Conservation (phyloP, 2,113 vertebrate genomes). For the Muntiacus reevesi region DNA sequence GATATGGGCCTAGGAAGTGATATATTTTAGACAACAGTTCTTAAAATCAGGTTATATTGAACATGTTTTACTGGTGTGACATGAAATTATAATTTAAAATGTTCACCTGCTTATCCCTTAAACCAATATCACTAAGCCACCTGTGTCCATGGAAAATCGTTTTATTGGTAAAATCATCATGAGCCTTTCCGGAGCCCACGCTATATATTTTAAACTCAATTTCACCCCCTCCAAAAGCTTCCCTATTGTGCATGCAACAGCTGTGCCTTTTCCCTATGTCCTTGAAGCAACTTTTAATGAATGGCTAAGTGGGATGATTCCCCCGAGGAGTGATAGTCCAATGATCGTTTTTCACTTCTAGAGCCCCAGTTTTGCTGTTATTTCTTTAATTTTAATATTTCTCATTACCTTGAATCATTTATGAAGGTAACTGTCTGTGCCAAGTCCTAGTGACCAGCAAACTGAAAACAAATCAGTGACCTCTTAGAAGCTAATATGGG, state of each 20-base stretch:
- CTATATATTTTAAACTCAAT: slow-evolving; percentile 20
- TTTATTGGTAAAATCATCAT: neutral
- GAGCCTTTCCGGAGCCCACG: neutral
- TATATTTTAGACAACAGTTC: neutral
- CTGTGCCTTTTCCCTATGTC: slow-evolving; percentile 41
- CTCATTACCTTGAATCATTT: slow-evolving; percentile 82
- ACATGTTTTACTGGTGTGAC: neutral
- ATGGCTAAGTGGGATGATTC: slow-evolving; percentile 68
- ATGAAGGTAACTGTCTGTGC: slow-evolving; percentile 76
- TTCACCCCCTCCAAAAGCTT: neutral
- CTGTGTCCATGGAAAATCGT: neutral
- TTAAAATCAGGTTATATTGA: slow-evolving; percentile 5
- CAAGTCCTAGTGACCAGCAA: slow-evolving; percentile 76
- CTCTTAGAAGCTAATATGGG: slow-evolving; percentile 69
- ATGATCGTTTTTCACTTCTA: slow-evolving; percentile 63
- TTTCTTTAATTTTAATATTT: slow-evolving; percentile 81
- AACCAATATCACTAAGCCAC: neutral
- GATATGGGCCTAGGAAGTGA: neutral
- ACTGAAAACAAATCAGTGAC: slow-evolving; percentile 73
- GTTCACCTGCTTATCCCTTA: neutral
- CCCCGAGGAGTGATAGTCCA: slow-evolving; percentile 32
- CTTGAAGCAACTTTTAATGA: slow-evolving; percentile 70
- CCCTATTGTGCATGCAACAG: neutral
- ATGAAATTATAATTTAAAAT: slow-evolving; percentile 13
- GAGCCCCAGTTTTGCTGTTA: slow-evolving; percentile 72